Evolutionary conservation across 2,888 invertebrate genomes (phyloP).

Genomic region (Caenorhabditis afra): DNA sequence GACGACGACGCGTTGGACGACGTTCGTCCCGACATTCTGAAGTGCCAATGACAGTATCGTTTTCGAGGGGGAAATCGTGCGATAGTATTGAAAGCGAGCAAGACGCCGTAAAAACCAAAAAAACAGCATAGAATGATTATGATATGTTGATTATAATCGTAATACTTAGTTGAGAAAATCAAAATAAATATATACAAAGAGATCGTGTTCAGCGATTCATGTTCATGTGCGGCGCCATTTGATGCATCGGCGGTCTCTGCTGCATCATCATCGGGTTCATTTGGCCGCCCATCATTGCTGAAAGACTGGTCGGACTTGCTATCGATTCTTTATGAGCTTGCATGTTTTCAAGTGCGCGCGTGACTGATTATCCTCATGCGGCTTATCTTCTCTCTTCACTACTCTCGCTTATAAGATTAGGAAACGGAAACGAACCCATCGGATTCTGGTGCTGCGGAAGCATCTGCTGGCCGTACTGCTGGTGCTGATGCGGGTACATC

Average conservation of each 20-base stretch:
- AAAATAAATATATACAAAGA: neutral
- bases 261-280: slow-evolving; percentile 37
- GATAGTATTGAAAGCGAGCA: neutral
- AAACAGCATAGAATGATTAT: neutral
- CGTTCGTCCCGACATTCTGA: slow-evolving; percentile 29
- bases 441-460: slow-evolving; percentile 23
- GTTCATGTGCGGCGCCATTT: slow-evolving; percentile 48
- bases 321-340: neutral
- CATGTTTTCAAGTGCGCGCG: neutral
- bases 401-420: neutral
- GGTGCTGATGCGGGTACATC: slow-evolving; percentile 19
- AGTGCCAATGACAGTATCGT: neutral
- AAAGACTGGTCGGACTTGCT: slow-evolving; percentile 20
- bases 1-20: slow-evolving; percentile 18
- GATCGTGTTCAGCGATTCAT: slow-evolving; percentile 34
- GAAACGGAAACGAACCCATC: slow-evolving; percentile 38
- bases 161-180: neutral
- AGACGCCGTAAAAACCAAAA: neutral
- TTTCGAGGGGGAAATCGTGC: too few relatives aligned
- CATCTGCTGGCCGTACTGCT: slow-evolving; percentile 16
- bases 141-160: too few relatives aligned
- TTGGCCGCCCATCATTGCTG: slow-evolving; percentile 50
- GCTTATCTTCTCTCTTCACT: too few relatives aligned
- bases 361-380: neutral
- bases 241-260: slow-evolving; percentile 29